These are phyloP conservation scores for Ganaspis sp. DNA, from an alignment of 1,140 invertebrate species.

Conservation along the genomic window DNA sequence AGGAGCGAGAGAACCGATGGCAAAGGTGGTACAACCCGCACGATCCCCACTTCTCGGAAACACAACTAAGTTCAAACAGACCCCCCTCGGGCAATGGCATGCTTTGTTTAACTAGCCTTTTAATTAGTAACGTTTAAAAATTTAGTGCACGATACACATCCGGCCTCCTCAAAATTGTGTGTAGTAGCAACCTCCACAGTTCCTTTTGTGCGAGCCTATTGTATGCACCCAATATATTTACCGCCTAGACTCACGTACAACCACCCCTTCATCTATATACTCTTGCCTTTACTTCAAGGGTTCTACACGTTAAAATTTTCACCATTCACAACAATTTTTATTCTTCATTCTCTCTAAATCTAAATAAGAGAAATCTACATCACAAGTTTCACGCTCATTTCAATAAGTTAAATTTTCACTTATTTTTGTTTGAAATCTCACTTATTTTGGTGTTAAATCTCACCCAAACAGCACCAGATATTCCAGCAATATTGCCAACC, in stretches of 20 bases:
- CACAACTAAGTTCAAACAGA: conserved; percentile 21
- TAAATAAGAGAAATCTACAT: no score
- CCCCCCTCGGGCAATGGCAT: conserved; percentile 65
- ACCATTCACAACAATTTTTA: no score
- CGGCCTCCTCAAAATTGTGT: conserved; percentile 48
- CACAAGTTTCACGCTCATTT: no score
- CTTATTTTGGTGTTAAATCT: no score
- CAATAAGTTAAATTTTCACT: no score
- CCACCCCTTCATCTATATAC: neutral
- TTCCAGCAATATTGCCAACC: no score
- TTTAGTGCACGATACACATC: conserved; percentile 72
- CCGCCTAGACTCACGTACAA: conserved; percentile 51
- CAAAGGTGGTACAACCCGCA: conserved; percentile 13
- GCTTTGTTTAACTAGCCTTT: conserved; percentile 77
- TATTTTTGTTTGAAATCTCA: no score
- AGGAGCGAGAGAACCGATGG: conserved; percentile 24
- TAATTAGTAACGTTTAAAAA: conserved; percentile 78
- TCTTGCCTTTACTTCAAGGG: neutral
- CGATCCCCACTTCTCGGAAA: neutral
- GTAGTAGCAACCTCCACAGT: conserved; percentile 36
- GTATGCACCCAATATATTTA: conserved; percentile 64
- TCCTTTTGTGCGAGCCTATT: conserved; percentile 67
- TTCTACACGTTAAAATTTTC: neutral
- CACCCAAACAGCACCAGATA: no score
- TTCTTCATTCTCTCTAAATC: no score